Percentiles rank a stretch among this genome's conserved stretches.
Evolutionary conservation across 2,797 vertebrate genomes (phyloP).

Genomic region (Acanthopagrus latus): DNA sequence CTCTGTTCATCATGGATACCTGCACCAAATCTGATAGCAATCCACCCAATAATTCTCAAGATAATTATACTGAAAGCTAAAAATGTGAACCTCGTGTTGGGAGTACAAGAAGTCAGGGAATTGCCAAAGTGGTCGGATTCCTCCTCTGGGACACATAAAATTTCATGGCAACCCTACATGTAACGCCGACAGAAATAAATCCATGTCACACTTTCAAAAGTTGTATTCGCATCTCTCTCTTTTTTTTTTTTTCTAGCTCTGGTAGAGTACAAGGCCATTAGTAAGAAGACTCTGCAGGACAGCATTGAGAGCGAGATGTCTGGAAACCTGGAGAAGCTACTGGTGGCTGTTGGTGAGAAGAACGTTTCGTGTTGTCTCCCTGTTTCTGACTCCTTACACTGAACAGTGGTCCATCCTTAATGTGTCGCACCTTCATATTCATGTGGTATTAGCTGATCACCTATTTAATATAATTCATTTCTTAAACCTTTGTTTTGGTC

Average conservation of each 20-base stretch:
- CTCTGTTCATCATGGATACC: neutral
- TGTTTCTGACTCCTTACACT: neutral
- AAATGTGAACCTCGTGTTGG: neutral
- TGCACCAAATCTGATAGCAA: neutral
- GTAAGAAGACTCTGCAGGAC: slow-evolving; percentile 90
- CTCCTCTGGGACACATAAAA: neutral
- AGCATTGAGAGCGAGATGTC: slow-evolving; percentile 92
- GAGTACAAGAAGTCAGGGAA: neutral
- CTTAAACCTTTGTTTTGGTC: neutral
- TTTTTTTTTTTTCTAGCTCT: slow-evolving; percentile 81
- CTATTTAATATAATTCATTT: neutral
- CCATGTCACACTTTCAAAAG: neutral
- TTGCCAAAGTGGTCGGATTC: neutral
- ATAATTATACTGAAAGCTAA: neutral
- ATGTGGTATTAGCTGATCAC: neutral
- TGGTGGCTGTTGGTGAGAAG: slow-evolving; percentile 89
- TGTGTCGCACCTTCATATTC: neutral
- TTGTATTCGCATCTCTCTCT: neutral
- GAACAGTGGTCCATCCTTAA: neutral
- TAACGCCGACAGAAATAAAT: neutral
- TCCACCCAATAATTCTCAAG: neutral
- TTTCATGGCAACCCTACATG: neutral
- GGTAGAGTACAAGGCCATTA: slow-evolving; percentile 89
- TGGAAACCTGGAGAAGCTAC: slow-evolving; percentile 86
- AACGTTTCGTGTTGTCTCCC: neutral